Base-by-base conservation (phyloP, 1,140 invertebrate genomes). In the Ceratosolen solmsi region DNA sequence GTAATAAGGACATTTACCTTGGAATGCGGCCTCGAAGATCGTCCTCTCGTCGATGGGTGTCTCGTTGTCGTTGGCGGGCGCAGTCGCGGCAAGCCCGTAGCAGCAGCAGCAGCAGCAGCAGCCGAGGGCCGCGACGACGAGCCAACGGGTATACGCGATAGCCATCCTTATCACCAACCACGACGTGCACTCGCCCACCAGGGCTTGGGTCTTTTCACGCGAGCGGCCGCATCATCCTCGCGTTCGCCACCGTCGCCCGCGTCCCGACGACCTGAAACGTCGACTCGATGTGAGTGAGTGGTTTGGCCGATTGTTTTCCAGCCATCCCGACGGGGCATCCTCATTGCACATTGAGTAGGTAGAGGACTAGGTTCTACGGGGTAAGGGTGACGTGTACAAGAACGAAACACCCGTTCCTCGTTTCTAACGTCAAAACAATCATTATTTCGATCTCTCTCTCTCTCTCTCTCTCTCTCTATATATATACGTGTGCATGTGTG, bases 21-120 rank as follows among this genome's bases (percentile, higher is more conserved):
- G 93, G 86, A 93, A 93, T 41, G 93, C 93, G 65, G 93, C 93
- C 82, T 93, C 93, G 86, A 93, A 92, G 60, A 89, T 92, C 58
- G 90, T 90, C 79, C 90, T 88, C 80, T 92, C 91, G 73, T 92
- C 90, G 70, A 89, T 75, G 60, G 89, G 20, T 86, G 79, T 90
- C 88, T 82, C 89, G 88, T 22, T 88, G 87, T 56, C 38, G n/a
- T 36, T 30, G 30, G n/a, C 27, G 22, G 41, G 33, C 36, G 56
- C 25, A 73, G 60, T 33, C 22, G n/a, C 68, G 27, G 80, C 63
- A 46, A 83, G 60, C 41, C 30, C 33, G 27, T 63, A 77, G 72
- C 51, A 38, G 49, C 49, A 79, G 58, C 13, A 77, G 41, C 65
- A 68, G 36, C 46, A 63, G 38, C 68, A 63, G 74, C 33, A 79